Evolutionary conservation across 2,113 vertebrate species (phyloP), one percentile per base, ranked within the genome.

Genomic region (Tachuris rubrigastra): DNA sequence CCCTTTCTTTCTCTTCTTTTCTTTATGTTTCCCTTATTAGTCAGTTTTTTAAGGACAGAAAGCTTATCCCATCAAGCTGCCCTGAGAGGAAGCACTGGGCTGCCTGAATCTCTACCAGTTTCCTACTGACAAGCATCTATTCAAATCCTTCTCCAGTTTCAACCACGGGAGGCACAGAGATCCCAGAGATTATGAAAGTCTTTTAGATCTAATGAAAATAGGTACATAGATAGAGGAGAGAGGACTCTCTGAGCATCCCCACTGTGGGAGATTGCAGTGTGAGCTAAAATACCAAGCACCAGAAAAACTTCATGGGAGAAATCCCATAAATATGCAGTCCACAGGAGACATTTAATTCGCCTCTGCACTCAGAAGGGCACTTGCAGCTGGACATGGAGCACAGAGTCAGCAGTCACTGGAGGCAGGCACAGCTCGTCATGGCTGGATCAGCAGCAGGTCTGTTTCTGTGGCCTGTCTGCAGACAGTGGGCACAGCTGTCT

Each of bases 141-240:
- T 88, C 71, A 92, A 92, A 82, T 67, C 12, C 22, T 76, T 72
- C 58, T 83, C 62, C 44, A 68, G 41, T 92, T 88, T 90, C 71
- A 95, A 68, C 65, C 21, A 50, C 90, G 24, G 87, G 49, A 76
- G 14, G 12, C 35, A 65, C 6, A 56, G 30, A 65, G 62, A 80
- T 30, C 44, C 49, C 53, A 80, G 62, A 83, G 27, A 93, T 52
- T 65, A 81, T 53, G 27, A 10, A 95, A 85, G 47, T 68, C 52
- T 72, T 85, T 88, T 59, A 90, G 30, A 55, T 67, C 11, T 72
- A 87, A 75, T 39, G 85, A 85, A 89, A 75, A 85, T 28, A 82
- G 33, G 35, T 79, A 55, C 33, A n/a, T 68, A 62, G 74, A 75
- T 10, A 90, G 52, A 60, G 7, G 20, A 62, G 41, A 85, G 42